These are phyloP conservation scores for Pogonomyrmex californicus DNA, from an alignment of 1,140 invertebrate species.

Conservation along the genomic window DNA sequence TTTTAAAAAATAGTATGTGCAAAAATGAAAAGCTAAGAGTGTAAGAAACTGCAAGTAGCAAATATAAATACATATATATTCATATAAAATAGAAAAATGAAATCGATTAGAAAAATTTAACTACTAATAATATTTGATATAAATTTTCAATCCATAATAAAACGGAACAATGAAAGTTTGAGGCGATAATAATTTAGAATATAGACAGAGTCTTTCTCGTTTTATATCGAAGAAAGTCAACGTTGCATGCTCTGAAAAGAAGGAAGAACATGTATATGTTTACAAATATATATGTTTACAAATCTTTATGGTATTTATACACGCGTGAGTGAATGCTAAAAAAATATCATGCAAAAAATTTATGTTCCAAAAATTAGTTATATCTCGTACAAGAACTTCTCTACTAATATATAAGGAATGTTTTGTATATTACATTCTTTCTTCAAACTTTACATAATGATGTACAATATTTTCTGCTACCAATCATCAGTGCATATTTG, in stretches of 20 bases:
- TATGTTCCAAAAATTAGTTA: constrained; percentile 44
- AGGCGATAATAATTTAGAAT: constrained; percentile 44
- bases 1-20: background rate
- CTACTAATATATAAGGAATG: constrained; percentile 5
- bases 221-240: constrained; percentile 63
- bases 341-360: constrained; percentile 68
- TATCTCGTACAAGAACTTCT: constrained; percentile 28
- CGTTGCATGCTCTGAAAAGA: constrained; percentile 69
- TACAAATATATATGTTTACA: constrained; percentile 48
- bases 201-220: constrained; percentile 36
- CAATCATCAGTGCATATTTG: constrained; percentile 52
- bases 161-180: constrained; percentile 51
- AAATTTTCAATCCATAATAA: constrained; percentile 2
- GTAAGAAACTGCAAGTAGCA: constrained; percentile 60
- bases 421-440: constrained; percentile 35
- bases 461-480: constrained; percentile 35
- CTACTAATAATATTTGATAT: constrained; percentile 15
- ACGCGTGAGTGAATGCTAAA: constrained; percentile 52
- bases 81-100: constrained; percentile 1
- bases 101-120: constrained; percentile 6
- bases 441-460: constrained; percentile 21
- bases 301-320: constrained; percentile 56
- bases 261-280: constrained; percentile 62
- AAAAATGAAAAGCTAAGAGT: constrained; percentile 58
- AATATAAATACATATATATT: constrained; percentile 28